These are phyloP conservation scores for Coilia nasus DNA, from an alignment of 2,797 vertebrate species.

Conservation along the genomic window DNA sequence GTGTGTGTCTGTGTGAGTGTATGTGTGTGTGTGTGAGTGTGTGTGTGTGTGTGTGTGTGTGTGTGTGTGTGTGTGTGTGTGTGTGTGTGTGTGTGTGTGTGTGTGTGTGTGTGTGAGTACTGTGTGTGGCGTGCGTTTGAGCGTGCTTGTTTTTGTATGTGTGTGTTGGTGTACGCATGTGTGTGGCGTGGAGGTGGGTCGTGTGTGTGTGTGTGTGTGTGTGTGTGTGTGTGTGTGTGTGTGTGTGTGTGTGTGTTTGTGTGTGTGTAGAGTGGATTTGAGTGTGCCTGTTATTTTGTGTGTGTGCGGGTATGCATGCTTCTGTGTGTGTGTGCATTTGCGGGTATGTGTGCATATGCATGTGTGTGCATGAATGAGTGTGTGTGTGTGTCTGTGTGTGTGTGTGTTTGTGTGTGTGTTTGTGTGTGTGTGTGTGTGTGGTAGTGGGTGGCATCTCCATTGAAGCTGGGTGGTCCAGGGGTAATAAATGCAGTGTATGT, in stretches of 20 bases:
- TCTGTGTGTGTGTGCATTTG: neutral
- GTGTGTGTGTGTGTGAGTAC: no score
- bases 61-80: neutral
- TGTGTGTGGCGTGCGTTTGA: no score
- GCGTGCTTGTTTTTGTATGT: neutral
- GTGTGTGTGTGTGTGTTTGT: neutral
- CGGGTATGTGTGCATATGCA: neutral
- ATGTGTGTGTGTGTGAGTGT: no score
- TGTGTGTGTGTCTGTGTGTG: neutral
- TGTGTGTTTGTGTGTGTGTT: no score
- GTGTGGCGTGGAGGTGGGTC: no score
- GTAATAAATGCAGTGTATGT: conserved; percentile 69
- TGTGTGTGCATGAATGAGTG: neutral
- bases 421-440: neutral
- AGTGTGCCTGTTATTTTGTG: neutral
- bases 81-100: no score
- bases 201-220: neutral
- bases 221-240: neutral
- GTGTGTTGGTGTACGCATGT: neutral
- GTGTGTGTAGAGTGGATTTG: neutral
- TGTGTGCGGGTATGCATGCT: neutral
- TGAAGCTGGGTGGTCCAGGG: neutral
- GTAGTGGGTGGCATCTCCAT: neutral
- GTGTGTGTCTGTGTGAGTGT: neutral
- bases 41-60: neutral